Percentiles rank a stretch among this genome's conserved stretches.
Evolutionary conservation across 2,113 vertebrate genomes (phyloP).

Genomic region (Hypocryptadius cinnamomeus): DNA sequence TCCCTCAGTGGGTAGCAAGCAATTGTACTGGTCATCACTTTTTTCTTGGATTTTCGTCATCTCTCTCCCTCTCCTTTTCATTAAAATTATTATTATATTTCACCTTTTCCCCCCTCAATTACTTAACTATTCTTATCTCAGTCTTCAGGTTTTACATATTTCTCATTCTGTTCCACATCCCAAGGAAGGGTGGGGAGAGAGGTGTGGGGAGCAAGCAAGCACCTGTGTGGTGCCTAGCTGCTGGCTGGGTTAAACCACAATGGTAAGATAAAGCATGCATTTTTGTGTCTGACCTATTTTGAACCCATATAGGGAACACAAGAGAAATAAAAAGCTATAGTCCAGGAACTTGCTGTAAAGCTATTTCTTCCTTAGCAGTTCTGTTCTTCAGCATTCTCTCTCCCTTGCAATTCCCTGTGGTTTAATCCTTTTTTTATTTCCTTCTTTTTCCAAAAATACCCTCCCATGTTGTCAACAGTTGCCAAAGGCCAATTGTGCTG

Average conservation of each 20-base stretch:
- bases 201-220: background rate
- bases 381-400: background rate
- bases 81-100: background rate
- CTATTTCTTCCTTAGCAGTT: background rate
- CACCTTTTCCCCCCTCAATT: background rate
- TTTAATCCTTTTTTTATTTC: conserved; percentile 41
- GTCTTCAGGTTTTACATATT: fast-evolving
- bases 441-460: conserved; percentile 44
- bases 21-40: background rate
- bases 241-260: background rate
- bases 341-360: background rate
- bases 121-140: background rate
- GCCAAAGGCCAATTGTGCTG: conserved; percentile 43
- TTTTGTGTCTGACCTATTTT: background rate
- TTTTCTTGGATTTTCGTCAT: background rate
- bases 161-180: background rate
- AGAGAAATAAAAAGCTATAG: background rate
- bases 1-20: background rate
- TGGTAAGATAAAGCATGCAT: background rate
- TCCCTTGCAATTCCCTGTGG: background rate
- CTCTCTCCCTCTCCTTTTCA: background rate
- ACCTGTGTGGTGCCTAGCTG: background rate
- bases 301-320: background rate
- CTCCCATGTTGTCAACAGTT: conserved; percentile 18
- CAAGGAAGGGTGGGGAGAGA: background rate